A percentile compares a stretch with the other conserved stretches of the same genome.
Evolutionary conservation across 2,888 invertebrate genomes (phyloP).

Genomic region (Drosophila mayaguana): DNA sequence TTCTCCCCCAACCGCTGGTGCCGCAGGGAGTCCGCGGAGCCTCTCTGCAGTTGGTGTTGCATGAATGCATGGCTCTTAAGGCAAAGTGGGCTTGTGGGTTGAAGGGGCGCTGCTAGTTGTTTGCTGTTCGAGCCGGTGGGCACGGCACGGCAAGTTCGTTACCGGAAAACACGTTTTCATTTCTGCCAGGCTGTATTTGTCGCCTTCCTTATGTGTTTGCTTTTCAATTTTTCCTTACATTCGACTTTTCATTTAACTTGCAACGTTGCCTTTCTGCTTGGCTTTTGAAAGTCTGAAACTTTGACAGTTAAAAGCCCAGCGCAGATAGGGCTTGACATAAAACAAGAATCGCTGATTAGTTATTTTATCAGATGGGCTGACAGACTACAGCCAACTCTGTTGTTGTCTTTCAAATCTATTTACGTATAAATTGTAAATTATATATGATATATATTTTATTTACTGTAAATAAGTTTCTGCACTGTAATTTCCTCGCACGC

Average conservation of each 20-base stretch:
- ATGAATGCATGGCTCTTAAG: conserved; percentile 58
- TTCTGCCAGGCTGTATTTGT: conserved; percentile 46
- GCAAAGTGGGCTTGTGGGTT: conserved; percentile 6
- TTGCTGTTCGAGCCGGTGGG: conserved; percentile 26
- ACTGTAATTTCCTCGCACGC: conserved; percentile 38
- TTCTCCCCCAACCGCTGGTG: conserved; percentile 6
- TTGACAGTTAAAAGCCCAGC: conserved; percentile 29
- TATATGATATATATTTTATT: not conserved
- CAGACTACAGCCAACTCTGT: not conserved
- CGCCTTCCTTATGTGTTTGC: conserved; percentile 18
- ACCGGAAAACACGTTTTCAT: conserved; percentile 72
- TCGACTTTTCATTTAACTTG: conserved; percentile 50
- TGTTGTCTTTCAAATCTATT: not conserved
- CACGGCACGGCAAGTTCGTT: conserved; percentile 51
- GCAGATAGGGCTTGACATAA: conserved; percentile 3
- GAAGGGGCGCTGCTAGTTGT: not conserved
- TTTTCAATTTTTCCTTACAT: conserved; percentile 19
- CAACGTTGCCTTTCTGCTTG: conserved; percentile 17
- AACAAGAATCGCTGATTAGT: conserved; percentile 17
- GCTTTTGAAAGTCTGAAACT: conserved; percentile 30
- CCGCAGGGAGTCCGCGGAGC: conserved; percentile 36
- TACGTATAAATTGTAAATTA: conserved; percentile 7
- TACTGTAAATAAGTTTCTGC: not conserved
- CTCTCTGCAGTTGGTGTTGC: conserved; percentile 61
- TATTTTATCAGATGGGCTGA: conserved; percentile 10